Conservation (phyloP, 2,888 invertebrate species). For the Standfussiana lucernea region DNA sequence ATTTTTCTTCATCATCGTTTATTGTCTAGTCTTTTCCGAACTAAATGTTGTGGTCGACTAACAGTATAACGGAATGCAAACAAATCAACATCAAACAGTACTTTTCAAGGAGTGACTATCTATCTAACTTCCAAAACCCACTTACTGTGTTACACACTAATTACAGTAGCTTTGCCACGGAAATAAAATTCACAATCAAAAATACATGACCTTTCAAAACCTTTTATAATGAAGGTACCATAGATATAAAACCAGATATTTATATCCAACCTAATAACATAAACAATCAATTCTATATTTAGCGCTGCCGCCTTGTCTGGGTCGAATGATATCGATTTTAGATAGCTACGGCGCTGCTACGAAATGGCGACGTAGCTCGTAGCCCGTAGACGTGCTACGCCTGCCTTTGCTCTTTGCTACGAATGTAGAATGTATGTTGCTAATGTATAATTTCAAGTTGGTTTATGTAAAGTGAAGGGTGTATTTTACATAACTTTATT, state of each 20-base stretch:
- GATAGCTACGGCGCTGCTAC: slow-evolving; percentile 65
- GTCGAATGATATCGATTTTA: slow-evolving; percentile 66
- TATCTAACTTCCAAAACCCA: too few relatives aligned
- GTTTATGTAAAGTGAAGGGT: not conserved
- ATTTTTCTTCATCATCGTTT: too few relatives aligned
- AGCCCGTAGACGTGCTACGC: slow-evolving; percentile 64
- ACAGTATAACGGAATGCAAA: too few relatives aligned
- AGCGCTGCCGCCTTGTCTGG: slow-evolving; percentile 44
- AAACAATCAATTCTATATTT: slow-evolving; percentile 69
- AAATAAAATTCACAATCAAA: not conserved
- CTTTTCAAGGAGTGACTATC: too few relatives aligned
- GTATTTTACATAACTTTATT: not conserved
- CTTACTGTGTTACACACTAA: too few relatives aligned
- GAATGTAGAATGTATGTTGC: slow-evolving; percentile 23
- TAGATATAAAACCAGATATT: slow-evolving; percentile 45
- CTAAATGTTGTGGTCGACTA: too few relatives aligned
- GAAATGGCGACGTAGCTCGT: slow-evolving; percentile 58
- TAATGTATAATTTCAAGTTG: not conserved
- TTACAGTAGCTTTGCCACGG: not conserved
- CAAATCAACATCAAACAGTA: too few relatives aligned
- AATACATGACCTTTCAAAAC: slow-evolving; percentile 8
- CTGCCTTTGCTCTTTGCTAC: slow-evolving; percentile 53
- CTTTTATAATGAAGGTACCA: slow-evolving; percentile 2
- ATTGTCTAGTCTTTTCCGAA: too few relatives aligned
- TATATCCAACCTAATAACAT: slow-evolving; percentile 47